Evolutionary conservation across 2,888 invertebrate genomes (phyloP).

Genomic region (Electrophaes corylata): DNA sequence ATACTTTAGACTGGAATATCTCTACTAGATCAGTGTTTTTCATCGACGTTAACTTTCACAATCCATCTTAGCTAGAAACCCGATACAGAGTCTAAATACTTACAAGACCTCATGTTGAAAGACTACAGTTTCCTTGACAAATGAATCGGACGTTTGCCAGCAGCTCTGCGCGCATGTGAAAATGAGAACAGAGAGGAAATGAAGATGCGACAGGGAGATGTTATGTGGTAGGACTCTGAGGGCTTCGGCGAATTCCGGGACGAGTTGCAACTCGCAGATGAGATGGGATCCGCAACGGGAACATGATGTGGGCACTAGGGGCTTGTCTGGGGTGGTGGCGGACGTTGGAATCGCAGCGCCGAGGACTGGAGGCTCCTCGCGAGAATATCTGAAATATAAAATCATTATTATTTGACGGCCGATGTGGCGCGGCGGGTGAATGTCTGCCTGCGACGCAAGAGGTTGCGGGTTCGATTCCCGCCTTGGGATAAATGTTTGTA

Average conservation of each 20-base stretch:
- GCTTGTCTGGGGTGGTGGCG: slow-evolving; percentile 58
- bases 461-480: too few relatives aligned
- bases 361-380: slow-evolving; percentile 87
- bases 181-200: slow-evolving; percentile 94
- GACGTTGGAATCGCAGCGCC: slow-evolving; percentile 86
- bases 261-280: slow-evolving; percentile 92
- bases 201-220: slow-evolving; percentile 83
- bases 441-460: too few relatives aligned
- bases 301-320: slow-evolving; percentile 79
- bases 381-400: slow-evolving; percentile 86
- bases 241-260: slow-evolving; percentile 91
- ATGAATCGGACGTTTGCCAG: slow-evolving; percentile 89
- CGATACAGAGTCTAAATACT: not conserved
- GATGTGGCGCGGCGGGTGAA: too few relatives aligned
- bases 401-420: too few relatives aligned
- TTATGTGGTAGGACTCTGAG: slow-evolving; percentile 84
- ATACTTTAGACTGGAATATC: not conserved
- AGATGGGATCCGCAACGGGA: slow-evolving; percentile 88
- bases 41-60: not conserved
- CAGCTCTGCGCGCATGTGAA: slow-evolving; percentile 94
- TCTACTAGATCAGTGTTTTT: not conserved
- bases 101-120: slow-evolving; percentile 89
- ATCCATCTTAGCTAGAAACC: not conserved
- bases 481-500: too few relatives aligned
- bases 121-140: slow-evolving; percentile 88